Evolutionary conservation across 2,113 vertebrate species (phyloP), one percentile per base, ranked within the genome.

Genomic region (Girardinichthys multiradiatus): DNA sequence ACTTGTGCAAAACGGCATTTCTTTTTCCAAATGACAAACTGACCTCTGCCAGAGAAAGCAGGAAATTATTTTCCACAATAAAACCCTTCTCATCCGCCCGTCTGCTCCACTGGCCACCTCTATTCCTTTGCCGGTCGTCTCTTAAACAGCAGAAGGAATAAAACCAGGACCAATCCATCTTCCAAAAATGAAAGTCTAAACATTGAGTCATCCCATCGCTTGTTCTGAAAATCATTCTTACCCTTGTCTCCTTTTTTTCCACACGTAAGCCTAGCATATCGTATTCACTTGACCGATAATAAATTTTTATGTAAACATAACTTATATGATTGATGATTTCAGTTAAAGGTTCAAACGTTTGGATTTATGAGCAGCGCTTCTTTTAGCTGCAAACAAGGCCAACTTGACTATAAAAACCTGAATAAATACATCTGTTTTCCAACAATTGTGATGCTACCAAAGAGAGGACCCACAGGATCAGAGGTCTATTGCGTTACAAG

Each of bases 11-110:
- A 72, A 78, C 35, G 10, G n/a, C n/a, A 57, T 61, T 0, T 24
- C 13, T 77, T 77, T 72, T 62, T 66, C 21, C 26, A 28, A 28
- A 57, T 24, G 24, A 62, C 57, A 57, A 67, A 60, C 61, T 72
- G 63, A 6, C 1, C 42, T 26, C 39, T 21, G 27, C 27, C 48
- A 21, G 24, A 1, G 33, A 48, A 59, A 39, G 57, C n/a, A 27
- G 31, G 27, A 64, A 66, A 59, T 73, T 3, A 68, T 73, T 73
- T 62, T 35, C n/a, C 63, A 60, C 5, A n/a, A 30, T 62, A 2
- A 31, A 39, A 26, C 3, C 30, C 29, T 29, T 7, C 64, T 17
- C 9, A 14, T 4, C n/a, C 39, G 10, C 15, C 21, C 1, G 5
- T 30, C 42, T 58, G 45, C 51, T 60, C 21, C 10, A 45, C 19